A percentile compares a stretch with the other conserved stretches of the same genome.
Evolutionary conservation across 2,888 invertebrate species (phyloP).

Genomic region (Crocallis elinguaria): DNA sequence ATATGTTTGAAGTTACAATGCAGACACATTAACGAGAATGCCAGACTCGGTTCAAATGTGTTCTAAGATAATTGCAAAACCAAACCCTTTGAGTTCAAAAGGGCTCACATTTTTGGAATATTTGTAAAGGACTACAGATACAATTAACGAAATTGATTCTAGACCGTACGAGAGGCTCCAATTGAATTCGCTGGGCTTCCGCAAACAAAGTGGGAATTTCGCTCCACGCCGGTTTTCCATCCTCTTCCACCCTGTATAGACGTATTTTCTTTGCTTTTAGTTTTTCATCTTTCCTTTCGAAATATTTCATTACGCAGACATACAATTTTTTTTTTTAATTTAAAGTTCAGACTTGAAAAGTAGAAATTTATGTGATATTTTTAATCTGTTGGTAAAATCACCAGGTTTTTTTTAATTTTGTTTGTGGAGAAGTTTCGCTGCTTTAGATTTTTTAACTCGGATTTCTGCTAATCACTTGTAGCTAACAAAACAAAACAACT

Average conservation of each 20-base stretch:
- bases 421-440: no score
- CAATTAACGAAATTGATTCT: constrained; percentile 33
- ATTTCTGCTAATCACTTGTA: no score
- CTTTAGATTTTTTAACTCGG: no score
- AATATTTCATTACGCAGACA: background rate
- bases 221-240: constrained; percentile 1
- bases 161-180: constrained; percentile 1
- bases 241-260: background rate
- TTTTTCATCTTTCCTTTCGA: background rate
- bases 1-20: background rate
- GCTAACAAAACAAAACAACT: no score
- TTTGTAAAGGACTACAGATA: constrained; percentile 32
- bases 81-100: constrained; percentile 25
- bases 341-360: no score
- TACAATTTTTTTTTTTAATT: no score
- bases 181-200: constrained; percentile 11
- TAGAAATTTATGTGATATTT: no score
- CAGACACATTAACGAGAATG: constrained; percentile 2
- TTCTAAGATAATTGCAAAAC: constrained; percentile 29
- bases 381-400: no score
- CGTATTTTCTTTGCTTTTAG: background rate
- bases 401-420: no score
- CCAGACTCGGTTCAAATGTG: constrained; percentile 3
- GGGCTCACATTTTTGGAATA: constrained; percentile 22
- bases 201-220: constrained; percentile 5